These are phyloP conservation scores for Lamellibrachia columna DNA, from an alignment of 2,888 invertebrate species.

Conservation along the genomic window DNA sequence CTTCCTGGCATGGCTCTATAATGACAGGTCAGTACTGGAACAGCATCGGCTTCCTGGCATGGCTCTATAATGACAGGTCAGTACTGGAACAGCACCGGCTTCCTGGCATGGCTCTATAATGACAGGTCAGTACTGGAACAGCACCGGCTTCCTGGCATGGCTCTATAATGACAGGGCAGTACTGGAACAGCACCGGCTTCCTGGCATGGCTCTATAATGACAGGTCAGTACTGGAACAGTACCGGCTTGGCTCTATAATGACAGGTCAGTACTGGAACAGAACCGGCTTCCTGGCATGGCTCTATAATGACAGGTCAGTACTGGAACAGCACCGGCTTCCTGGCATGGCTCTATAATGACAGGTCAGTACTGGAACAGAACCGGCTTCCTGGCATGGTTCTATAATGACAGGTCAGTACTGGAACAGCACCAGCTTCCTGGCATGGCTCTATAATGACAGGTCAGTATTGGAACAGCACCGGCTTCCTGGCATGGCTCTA, in stretches of 20 bases:
- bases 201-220: conserved; percentile 56
- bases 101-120: conserved; percentile 57
- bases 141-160: conserved; percentile 55
- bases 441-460: conserved; percentile 55
- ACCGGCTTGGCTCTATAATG: too few species aligned
- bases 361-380: conserved; percentile 36
- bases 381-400: conserved; percentile 66
- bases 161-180: conserved; percentile 53
- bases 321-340: conserved; percentile 63
- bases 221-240: conserved; percentile 27
- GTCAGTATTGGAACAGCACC: conserved; percentile 65
- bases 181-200: conserved; percentile 65
- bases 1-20: conserved; percentile 57
- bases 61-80: conserved; percentile 53
- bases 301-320: conserved; percentile 57
- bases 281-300: conserved; percentile 53
- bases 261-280: conserved; percentile 63
- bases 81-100: conserved; percentile 65
- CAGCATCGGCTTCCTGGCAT: conserved; percentile 53
- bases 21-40: conserved; percentile 64
- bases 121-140: conserved; percentile 64
- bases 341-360: conserved; percentile 56
- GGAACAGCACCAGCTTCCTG: conserved; percentile 62
- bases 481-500: conserved; percentile 57
- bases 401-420: conserved; percentile 67